These are phyloP conservation scores for Petrocephalus schoutedeni DNA, from an alignment of 2,797 vertebrate species.

Conservation along the genomic window DNA sequence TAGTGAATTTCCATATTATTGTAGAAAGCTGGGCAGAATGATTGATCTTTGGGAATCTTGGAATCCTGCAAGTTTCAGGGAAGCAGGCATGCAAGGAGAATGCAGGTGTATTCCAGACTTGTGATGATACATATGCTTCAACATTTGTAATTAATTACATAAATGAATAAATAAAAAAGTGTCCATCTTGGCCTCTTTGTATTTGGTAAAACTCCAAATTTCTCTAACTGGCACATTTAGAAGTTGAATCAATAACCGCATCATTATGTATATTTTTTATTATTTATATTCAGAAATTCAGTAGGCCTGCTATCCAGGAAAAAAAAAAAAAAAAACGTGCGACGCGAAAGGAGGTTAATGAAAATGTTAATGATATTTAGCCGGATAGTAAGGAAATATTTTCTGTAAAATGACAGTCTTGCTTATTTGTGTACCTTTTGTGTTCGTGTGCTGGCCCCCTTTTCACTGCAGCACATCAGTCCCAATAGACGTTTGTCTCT, in stretches of 20 bases:
- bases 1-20: neutral
- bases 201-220: neutral
- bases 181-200: neutral
- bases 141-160: neutral
- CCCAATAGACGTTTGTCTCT: neutral
- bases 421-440: neutral
- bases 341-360: neutral
- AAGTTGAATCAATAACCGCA: neutral
- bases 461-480: neutral
- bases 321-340: neutral
- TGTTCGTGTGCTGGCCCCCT: neutral
- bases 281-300: neutral
- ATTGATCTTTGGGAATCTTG: neutral
- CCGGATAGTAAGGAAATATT: neutral
- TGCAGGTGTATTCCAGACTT: neutral
- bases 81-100: neutral
- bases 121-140: neutral
- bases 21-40: neutral
- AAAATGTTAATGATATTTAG: neutral
- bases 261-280: neutral
- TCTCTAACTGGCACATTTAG: neutral
- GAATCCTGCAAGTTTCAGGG: neutral
- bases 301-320: neutral
- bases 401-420: neutral
- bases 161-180: neutral